Conservation (phyloP, 2,888 invertebrate genomes). For the Caenorhabditis afra region DNA sequence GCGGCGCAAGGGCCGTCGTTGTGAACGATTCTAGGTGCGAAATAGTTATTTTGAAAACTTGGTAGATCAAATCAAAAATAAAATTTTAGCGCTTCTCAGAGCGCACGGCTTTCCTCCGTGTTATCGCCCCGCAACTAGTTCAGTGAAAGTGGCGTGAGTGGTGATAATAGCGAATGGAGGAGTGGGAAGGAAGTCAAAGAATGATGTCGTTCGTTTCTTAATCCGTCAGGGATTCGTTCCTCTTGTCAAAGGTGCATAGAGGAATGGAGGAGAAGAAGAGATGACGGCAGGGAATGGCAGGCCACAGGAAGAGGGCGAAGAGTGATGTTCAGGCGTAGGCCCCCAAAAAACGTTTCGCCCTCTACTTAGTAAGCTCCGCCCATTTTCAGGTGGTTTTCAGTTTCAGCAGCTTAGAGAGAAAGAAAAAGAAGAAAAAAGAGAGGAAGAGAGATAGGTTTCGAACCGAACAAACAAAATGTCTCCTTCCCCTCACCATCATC, state of each 20-base stretch:
- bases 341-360: slow-evolving; percentile 34
- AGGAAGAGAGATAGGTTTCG: slow-evolving; percentile 13
- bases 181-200: background rate
- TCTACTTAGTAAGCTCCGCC: slow-evolving; percentile 34
- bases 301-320: background rate
- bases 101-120: no score
- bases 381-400: slow-evolving; percentile 12
- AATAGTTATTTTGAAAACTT: slow-evolving; percentile 48
- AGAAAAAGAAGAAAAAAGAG: no score
- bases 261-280: slow-evolving; percentile 10
- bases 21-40: slow-evolving; percentile 38
- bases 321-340: no score
- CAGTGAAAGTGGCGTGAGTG: background rate
- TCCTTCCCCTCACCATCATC: background rate
- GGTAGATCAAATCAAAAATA: slow-evolving; percentile 26
- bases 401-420: no score
- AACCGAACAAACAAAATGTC: slow-evolving; percentile 31
- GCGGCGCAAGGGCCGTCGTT: slow-evolving; percentile 47
- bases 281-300: background rate
- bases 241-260: slow-evolving; percentile 43
- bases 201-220: slow-evolving; percentile 32
- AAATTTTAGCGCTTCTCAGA: no score
- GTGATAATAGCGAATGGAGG: no score
- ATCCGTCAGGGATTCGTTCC: slow-evolving; percentile 32
- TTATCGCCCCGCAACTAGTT: no score